phyloP scores from a whole-genome alignment of 2,797 vertebrate genomes.

The Pogoniulus pusillus region DNA sequence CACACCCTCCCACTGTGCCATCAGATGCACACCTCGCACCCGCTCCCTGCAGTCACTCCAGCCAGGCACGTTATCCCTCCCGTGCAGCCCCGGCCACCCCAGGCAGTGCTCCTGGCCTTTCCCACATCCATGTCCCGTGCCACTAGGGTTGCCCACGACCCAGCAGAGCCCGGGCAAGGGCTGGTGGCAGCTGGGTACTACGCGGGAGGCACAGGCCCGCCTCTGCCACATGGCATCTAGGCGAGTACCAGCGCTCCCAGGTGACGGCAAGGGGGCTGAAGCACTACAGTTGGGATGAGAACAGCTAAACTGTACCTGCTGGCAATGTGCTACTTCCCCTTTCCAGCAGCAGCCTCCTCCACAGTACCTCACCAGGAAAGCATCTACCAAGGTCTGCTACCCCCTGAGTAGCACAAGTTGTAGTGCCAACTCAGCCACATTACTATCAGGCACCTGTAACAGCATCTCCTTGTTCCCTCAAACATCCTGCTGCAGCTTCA shows the following conservation, averaged over 20 bases:
- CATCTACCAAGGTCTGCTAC: not conserved
- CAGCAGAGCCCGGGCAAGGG: not conserved
- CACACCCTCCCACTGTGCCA: constrained; percentile 57
- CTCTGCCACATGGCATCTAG: accelerated
- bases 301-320: not conserved
- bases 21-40: constrained; percentile 30
- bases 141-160: accelerated
- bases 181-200: not conserved
- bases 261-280: not conserved
- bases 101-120: not conserved
- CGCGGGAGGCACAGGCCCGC: accelerated
- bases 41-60: constrained; percentile 20
- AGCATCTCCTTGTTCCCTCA: not conserved
- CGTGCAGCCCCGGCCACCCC: not conserved
- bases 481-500: not conserved
- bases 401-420: not conserved
- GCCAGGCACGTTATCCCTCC: constrained; percentile 41
- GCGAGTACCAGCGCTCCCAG: not conserved
- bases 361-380: not conserved
- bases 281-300: not conserved
- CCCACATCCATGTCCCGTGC: not conserved
- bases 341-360: not conserved
- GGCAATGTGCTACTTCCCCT: accelerated
- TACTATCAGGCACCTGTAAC: constrained; percentile 5
- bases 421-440: not conserved